These are phyloP conservation scores for Prorops nasuta DNA, from an alignment of 1,140 invertebrate genomes.

Conservation along the genomic window DNA sequence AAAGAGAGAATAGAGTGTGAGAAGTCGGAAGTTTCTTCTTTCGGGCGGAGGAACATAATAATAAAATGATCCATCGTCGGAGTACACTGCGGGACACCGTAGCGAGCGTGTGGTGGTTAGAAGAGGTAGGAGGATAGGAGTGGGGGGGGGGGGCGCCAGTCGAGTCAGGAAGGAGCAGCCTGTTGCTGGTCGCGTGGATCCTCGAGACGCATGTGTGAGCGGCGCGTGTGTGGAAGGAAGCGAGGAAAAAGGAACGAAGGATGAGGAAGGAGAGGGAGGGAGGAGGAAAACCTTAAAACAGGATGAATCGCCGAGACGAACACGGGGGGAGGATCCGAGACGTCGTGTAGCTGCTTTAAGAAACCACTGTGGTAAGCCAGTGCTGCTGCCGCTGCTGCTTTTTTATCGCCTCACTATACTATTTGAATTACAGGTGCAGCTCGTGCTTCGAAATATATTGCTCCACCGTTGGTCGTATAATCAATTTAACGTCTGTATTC, in stretches of 20 bases:
- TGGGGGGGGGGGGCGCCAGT: slow-evolving; percentile 3
- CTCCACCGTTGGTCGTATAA: no score
- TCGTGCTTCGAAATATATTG: no score
- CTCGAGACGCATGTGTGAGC: slow-evolving; percentile 26
- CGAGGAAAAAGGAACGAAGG: neutral
- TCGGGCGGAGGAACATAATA: slow-evolving; percentile 25
- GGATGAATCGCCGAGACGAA: slow-evolving; percentile 26
- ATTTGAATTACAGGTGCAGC: no score
- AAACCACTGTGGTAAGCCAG: no score
- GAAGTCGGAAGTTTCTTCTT: slow-evolving; percentile 17
- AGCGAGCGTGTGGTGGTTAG: neutral
- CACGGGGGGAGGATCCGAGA: slow-evolving; percentile 18
- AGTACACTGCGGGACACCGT: slow-evolving; percentile 8
- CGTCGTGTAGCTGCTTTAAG: slow-evolving; percentile 20
- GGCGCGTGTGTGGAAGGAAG: slow-evolving; percentile 11
- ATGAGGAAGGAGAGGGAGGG: neutral
- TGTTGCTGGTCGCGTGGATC: slow-evolving; percentile 48
- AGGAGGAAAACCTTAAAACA: slow-evolving; percentile 15
- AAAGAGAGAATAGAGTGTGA: neutral
- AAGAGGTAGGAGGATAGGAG: neutral
- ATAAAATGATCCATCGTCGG: slow-evolving; percentile 37
- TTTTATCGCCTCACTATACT: no score
- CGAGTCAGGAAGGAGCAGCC: slow-evolving; percentile 37
- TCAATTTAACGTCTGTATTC: no score
- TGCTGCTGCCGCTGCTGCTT: no score